Evolutionary conservation across 2,797 vertebrate genomes (phyloP), one percentile per base, ranked within the genome.

Genomic region (Coregonus sp.): DNA sequence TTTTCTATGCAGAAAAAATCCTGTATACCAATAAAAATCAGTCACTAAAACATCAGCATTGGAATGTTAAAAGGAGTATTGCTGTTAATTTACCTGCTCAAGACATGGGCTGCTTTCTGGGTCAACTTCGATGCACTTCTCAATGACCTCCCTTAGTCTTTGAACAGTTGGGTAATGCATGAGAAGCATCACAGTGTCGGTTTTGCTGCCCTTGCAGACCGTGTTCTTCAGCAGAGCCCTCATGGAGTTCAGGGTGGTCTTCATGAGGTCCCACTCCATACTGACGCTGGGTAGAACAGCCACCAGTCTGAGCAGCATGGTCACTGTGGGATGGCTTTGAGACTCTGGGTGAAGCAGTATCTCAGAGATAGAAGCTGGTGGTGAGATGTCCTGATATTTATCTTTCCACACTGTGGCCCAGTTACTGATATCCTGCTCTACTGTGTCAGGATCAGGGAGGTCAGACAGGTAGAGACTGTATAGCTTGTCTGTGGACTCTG

Each of bases 321-420:
- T 94, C 16, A 99, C 95, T 0, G 97, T 95, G 1, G 97, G 96
- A 86, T 97, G 96, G 87, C 90, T 96, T 86, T 95, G 97, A 2
- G 97, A 96, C 86, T 99, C 98, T 0, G 95, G 94, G 50, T 99
- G 94, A 66, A 95, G 93, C 12, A 99, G 93, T 0, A 96, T 96
- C 90, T 99, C 97, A 31, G 96, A 96, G 51, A 99, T 96, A 65
- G 97, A 98, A 29, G 97, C 91, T 1, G 97, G 97, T 59, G 96
- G 96, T 68, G 96, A 94, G 16, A 93, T 91, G 59, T 99, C 97
- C 87, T 97, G 97, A 70, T 96, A 95, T 79, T 97, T 93, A 84
- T 99, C 97, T 56, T 94, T 94, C 98, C 98, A 99, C 56, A 96
- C 95, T 7, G 96, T 89, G 14, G 96, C 94, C 98, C 98, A 99